Percentiles rank a stretch among this genome's conserved stretches.
phyloP scores from a whole-genome alignment of 2,888 invertebrate species.

The Portevinia maculata region DNA sequence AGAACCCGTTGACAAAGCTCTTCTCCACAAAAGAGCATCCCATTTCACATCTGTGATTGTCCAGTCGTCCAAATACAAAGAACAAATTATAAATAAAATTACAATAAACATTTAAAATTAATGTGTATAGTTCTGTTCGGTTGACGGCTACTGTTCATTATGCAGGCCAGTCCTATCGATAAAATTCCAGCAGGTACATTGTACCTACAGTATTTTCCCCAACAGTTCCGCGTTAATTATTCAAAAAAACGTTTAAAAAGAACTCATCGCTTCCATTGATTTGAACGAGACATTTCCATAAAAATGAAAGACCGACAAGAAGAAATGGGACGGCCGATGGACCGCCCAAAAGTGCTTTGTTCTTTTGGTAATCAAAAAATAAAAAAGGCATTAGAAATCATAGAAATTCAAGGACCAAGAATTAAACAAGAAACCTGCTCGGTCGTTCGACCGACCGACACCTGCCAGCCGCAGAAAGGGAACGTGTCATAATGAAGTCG shows the following conservation, averaged over 20 bases:
- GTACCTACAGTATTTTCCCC: background rate
- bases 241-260: constrained; percentile 28
- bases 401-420: constrained; percentile 46
- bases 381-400: constrained; percentile 10
- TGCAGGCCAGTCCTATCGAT: constrained; percentile 36
- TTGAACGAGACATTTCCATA: constrained; percentile 33
- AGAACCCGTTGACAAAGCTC: constrained; percentile 5
- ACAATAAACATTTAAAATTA: constrained; percentile 64
- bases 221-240: background rate
- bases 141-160: constrained; percentile 67
- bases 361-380: constrained; percentile 11
- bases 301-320: constrained; percentile 22
- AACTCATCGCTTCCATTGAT: constrained; percentile 37
- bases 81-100: constrained; percentile 54
- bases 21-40: constrained; percentile 3
- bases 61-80: background rate
- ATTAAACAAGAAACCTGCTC: too few species aligned
- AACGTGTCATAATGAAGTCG: constrained; percentile 71
- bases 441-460: constrained; percentile 28
- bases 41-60: background rate
- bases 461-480: constrained; percentile 49
- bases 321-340: constrained; percentile 3
- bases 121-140: constrained; percentile 32
- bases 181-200: constrained; percentile 38
- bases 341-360: constrained; percentile 53